phyloP scores from a whole-genome alignment of 2,113 vertebrate species.

The Bufo bufo region DNA sequence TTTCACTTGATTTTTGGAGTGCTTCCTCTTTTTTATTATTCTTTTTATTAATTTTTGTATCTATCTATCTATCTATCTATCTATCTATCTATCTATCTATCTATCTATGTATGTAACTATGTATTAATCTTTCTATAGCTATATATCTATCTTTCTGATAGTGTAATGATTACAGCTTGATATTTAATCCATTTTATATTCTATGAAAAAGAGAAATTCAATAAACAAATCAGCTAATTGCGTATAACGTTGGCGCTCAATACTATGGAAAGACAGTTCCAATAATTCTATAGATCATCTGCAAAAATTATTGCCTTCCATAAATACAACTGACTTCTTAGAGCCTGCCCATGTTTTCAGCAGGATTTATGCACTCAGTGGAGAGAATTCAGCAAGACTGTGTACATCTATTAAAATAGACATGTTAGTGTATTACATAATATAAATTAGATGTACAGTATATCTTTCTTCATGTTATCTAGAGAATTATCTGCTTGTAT shows the following conservation, averaged over 20 bases:
- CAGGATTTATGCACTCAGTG: neutral
- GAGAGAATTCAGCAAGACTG: neutral
- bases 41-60: too few relatives aligned
- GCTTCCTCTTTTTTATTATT: too few relatives aligned
- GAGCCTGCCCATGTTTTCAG: neutral
- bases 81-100: too few relatives aligned
- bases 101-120: too few relatives aligned
- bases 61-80: too few relatives aligned
- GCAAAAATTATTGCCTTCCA: constrained; percentile 12
- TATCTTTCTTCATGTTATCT: too few relatives aligned
- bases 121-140: too few relatives aligned
- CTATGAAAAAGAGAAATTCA: neutral
- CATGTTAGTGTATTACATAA: too few relatives aligned
- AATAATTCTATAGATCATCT: constrained; percentile 25
- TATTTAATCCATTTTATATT: neutral
- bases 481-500: too few relatives aligned
- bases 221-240: constrained; percentile 45
- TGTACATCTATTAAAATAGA: neutral
- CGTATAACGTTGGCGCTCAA: constrained; percentile 5
- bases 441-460: too few relatives aligned
- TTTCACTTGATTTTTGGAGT: too few relatives aligned
- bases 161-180: neutral
- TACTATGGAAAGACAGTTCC: neutral
- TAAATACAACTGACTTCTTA: constrained; percentile 14
- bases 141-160: too few relatives aligned